A percentile compares a stretch with the other conserved stretches of the same genome.
Evolutionary conservation across 2,888 invertebrate species (phyloP).

Genomic region (Ctena decussata): DNA sequence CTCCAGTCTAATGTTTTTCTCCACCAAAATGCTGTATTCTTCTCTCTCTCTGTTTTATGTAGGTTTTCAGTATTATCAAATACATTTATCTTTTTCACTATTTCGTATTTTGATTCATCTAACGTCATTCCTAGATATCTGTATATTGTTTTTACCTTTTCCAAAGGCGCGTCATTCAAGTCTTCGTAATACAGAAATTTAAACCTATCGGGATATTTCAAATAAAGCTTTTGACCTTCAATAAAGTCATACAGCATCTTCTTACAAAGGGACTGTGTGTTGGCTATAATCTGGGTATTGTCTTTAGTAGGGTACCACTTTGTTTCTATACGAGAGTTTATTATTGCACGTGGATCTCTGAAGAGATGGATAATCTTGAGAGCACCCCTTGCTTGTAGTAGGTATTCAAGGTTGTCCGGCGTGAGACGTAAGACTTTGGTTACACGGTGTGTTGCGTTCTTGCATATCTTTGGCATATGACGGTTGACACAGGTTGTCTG

Average conservation of each 20-base stretch:
- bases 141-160: slow-evolving; percentile 44
- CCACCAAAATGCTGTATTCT: slow-evolving; percentile 43
- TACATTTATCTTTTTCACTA: slow-evolving; percentile 15
- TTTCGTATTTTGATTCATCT: slow-evolving; percentile 8
- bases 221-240: slow-evolving; percentile 21
- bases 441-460: slow-evolving; percentile 14
- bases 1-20: slow-evolving; percentile 26
- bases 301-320: slow-evolving; percentile 4
- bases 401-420: slow-evolving; percentile 1
- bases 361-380: slow-evolving; percentile 34
- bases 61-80: background rate
- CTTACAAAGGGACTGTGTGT: slow-evolving; percentile 24
- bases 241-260: slow-evolving; percentile 31
- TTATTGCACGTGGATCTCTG: slow-evolving; percentile 36
- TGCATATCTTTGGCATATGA: background rate
- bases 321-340: slow-evolving; percentile 36
- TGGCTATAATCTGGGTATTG: background rate
- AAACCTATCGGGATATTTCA: slow-evolving; percentile 27
- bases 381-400: slow-evolving; percentile 5
- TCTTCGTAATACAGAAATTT: slow-evolving; percentile 46
- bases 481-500: background rate
- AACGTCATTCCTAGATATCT: slow-evolving; percentile 42
- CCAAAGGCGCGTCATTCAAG: slow-evolving; percentile 20
- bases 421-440: slow-evolving; percentile 32
- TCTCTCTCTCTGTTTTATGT: slow-evolving; percentile 3